These are phyloP conservation scores for Falco punctatus DNA, from an alignment of 2,113 vertebrate species.

Conservation along the genomic window DNA sequence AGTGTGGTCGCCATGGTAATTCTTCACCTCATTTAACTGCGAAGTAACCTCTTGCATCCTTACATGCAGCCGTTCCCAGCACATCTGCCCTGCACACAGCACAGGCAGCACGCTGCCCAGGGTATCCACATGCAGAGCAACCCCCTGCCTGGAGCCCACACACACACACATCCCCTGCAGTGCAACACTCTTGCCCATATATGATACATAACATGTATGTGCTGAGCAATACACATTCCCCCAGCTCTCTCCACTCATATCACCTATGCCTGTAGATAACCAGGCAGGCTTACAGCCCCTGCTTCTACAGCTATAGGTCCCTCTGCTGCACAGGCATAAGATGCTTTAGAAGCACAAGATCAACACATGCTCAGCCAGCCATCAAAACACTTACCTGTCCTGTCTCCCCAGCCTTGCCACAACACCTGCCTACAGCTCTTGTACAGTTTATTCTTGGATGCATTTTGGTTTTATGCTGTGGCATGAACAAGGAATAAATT, in stretches of 20 bases:
- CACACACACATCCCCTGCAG: background rate
- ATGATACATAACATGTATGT: background rate
- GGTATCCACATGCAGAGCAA: background rate
- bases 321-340: background rate
- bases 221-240: background rate
- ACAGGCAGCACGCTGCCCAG: background rate
- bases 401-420: background rate
- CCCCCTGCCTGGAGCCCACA: background rate
- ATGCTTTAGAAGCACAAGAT: background rate
- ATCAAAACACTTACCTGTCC: background rate
- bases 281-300: background rate
- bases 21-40: conserved; percentile 66
- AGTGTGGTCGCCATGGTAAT: conserved; percentile 66
- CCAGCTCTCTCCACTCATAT: background rate
- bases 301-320: background rate
- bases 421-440: background rate
- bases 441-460: background rate
- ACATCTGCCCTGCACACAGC: background rate
- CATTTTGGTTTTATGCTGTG: background rate
- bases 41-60: conserved; percentile 45
- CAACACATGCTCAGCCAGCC: background rate
- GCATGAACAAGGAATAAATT: conserved; percentile 6
- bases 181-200: background rate
- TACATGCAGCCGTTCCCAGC: background rate
- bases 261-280: background rate